Evolutionary conservation across 2,888 invertebrate genomes (phyloP), one percentile per base, ranked within the genome.

Genomic region (Argynnis bischoffii): DNA sequence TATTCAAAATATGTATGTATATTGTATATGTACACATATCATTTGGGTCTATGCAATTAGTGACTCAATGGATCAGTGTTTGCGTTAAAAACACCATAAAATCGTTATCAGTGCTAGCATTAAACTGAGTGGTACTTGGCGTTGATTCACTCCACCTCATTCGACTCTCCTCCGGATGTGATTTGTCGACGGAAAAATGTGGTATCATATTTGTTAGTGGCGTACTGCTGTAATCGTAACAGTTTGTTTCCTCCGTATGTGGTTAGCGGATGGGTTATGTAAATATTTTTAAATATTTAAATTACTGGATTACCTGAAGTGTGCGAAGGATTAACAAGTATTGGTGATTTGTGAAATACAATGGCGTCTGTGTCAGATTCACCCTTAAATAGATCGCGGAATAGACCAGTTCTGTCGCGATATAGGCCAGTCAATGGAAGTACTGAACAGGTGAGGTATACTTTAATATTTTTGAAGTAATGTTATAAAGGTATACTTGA

Each of bases 171-270:
- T 89, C 89, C 92, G 92, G 92, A 92, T 92, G 89, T 90, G 92
- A 90, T 91, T 91, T 90, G 91, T 89, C 89, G 89, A 88, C 86
- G 85, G 85, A 89, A 90, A 88, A 88, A 88, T 89, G 90, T 89
- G 85, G 86, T 89, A 91, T 92, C 90, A 84, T 85, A 77, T 83
- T 83, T 81, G 86, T 79, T 81, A 82, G 85, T 82, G 84, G 80
- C 78, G 80, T 81, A 82, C 81, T 81, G 81, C 81, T 83, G 82
- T 85, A 87, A 86, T 86, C 86, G 81, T 81, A 83, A 81, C 88
- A 89, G 87, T 87, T 81, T 87, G 87, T 87, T 88, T 89, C 89
- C 89, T 88, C 84, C 85, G 80, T 84, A 81, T 85, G 79, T 79
- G 74, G 80, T 79, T 76, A 76, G 79, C 80, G 84, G 83, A 74